phyloP scores from a whole-genome alignment of 2,113 vertebrate species.

The Dissostichus mawsoni region DNA sequence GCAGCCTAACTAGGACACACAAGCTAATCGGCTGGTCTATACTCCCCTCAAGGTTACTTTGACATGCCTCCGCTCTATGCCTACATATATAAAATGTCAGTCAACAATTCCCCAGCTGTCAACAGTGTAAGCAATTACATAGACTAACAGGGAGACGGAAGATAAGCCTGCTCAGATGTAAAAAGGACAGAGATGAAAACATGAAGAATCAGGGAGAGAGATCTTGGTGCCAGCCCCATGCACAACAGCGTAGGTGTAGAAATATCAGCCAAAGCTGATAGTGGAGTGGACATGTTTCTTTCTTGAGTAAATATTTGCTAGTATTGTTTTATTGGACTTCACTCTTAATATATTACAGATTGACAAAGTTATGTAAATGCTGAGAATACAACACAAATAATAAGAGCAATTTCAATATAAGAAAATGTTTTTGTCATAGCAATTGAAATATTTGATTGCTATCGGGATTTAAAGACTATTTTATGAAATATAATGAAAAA shows the following conservation, averaged over 20 bases:
- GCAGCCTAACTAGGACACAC: background rate
- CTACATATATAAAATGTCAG: constrained; percentile 9
- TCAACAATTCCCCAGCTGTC: constrained; percentile 22
- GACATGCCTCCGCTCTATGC: background rate
- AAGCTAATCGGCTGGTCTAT: background rate
- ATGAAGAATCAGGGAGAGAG: background rate
- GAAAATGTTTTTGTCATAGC: background rate
- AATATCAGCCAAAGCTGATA: background rate
- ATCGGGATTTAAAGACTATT: no score
- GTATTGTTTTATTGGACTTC: background rate
- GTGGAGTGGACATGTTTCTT: background rate
- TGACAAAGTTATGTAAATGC: background rate
- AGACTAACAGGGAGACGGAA: constrained; percentile 11
- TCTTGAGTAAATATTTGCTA: background rate
- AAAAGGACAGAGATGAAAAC: background rate
- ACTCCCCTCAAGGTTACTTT: constrained; percentile 31
- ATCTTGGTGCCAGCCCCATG: background rate
- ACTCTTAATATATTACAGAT: background rate
- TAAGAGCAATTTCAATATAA: background rate
- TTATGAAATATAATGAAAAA: no score
- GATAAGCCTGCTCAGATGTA: background rate
- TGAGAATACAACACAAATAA: background rate
- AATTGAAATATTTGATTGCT: no score
- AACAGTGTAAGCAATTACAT: constrained; percentile 22
- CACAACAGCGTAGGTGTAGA: background rate